A percentile compares a stretch with the other conserved stretches of the same genome.
Evolutionary conservation across 2,888 invertebrate genomes (phyloP).

Genomic region (Eupithecia subfuscata): DNA sequence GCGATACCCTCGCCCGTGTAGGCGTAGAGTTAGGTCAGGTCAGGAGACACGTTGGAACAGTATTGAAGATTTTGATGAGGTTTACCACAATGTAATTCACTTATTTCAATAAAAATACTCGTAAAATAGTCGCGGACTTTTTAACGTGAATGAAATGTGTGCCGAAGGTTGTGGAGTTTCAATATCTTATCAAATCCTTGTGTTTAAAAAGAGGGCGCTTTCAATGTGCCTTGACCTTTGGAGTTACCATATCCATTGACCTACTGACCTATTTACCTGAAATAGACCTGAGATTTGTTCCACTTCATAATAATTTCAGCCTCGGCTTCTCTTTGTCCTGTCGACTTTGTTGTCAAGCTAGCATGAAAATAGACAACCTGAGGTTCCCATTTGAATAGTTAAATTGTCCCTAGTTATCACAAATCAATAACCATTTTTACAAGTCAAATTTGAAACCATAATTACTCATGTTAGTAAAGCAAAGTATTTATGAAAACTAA

Average conservation of each 20-base stretch:
- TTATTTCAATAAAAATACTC: too few species aligned
- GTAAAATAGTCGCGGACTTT: too few species aligned
- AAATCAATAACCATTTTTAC: too few species aligned
- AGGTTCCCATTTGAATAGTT: neutral
- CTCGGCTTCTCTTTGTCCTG: neutral
- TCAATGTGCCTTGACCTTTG: neutral
- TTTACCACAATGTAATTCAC: too few species aligned
- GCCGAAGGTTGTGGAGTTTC: neutral
- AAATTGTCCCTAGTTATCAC: too few species aligned
- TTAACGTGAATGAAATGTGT: neutral
- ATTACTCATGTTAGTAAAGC: too few species aligned
- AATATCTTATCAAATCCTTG: neutral
- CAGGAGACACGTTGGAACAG: too few species aligned
- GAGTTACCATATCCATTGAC: neutral
- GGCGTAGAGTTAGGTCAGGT: too few species aligned
- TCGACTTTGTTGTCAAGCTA: neutral
- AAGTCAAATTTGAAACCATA: too few species aligned
- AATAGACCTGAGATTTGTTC: neutral
- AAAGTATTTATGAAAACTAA: too few species aligned
- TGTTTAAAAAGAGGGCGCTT: too few species aligned
- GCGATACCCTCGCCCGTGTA: neutral
- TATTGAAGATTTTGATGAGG: too few species aligned
- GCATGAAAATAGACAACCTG: neutral
- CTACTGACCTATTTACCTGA: constrained; percentile 4
- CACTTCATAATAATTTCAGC: neutral